These are phyloP conservation scores for Empis livida DNA, from an alignment of 2,888 invertebrate species.

Conservation along the genomic window DNA sequence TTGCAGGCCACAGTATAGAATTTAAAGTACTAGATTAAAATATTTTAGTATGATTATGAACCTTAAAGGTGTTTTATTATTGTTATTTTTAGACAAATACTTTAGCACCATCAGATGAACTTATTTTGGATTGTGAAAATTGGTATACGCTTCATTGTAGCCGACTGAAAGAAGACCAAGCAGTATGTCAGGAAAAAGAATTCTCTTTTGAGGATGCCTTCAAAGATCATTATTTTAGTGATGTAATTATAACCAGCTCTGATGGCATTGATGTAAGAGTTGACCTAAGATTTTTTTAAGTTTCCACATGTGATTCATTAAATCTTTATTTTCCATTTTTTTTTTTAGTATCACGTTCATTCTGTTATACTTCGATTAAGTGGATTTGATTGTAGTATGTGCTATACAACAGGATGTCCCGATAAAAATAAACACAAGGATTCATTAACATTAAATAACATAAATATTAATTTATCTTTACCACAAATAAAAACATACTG, in stretches of 20 bases:
- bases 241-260: constrained; percentile 33
- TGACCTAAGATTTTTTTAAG: too few relatives aligned
- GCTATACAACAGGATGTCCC: constrained; percentile 25
- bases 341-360: constrained; percentile 40
- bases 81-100: constrained; percentile 35
- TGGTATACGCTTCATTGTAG: constrained; percentile 51
- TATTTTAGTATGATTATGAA: too few relatives aligned
- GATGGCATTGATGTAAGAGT: constrained; percentile 20
- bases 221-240: constrained; percentile 51
- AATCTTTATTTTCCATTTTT: not conserved
- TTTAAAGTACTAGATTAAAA: constrained; percentile 40
- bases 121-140: constrained; percentile 46
- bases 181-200: constrained; percentile 39
- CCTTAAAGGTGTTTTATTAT: too few relatives aligned
- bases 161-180: constrained; percentile 38
- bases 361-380: constrained; percentile 43
- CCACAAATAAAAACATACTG: too few relatives aligned
- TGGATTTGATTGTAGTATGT: constrained; percentile 40
- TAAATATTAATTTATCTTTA: too few relatives aligned
- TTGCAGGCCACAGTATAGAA: constrained; percentile 52
- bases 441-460: not conserved
- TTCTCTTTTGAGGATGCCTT: constrained; percentile 51
- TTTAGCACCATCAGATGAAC: constrained; percentile 38
- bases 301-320: too few relatives aligned
- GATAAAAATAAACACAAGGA: not conserved